Conservation (phyloP, 2,888 invertebrate species). For the Tachina grossa region DNA sequence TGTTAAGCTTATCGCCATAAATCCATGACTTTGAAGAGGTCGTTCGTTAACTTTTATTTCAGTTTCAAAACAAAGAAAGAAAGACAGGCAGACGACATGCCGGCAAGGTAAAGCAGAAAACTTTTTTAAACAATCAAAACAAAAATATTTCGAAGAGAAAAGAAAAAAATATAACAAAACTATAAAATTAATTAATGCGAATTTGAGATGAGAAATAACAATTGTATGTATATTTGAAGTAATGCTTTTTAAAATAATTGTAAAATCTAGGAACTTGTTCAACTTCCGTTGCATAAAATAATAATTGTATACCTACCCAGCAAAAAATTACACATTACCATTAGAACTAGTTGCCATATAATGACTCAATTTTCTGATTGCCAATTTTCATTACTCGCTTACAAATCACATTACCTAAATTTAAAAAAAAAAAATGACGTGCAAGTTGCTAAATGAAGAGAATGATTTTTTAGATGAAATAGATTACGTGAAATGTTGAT, state of each 20-base stretch:
- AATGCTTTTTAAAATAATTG: neutral
- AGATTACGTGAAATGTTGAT: too few species aligned
- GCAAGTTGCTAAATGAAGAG: too few species aligned
- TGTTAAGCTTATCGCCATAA: constrained; percentile 36
- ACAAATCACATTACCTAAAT: too few species aligned
- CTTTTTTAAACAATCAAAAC: neutral
- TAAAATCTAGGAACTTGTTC: constrained; percentile 40
- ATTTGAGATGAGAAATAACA: neutral
- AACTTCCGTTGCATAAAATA: constrained; percentile 40
- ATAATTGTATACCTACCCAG: neutral
- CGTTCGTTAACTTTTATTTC: constrained; percentile 68
- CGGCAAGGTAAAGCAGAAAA: constrained; percentile 12
- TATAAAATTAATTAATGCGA: constrained; percentile 28
- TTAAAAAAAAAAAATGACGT: too few species aligned
- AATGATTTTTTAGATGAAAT: too few species aligned
- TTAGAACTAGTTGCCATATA: too few species aligned
- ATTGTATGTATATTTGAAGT: neutral
- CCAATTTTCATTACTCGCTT: too few species aligned
- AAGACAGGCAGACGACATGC: neutral
- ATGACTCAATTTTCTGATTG: too few species aligned
- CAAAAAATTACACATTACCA: too few species aligned
- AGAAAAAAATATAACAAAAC: constrained; percentile 12
- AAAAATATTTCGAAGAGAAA: constrained; percentile 10
- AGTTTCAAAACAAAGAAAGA: constrained; percentile 30
- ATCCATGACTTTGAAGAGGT: constrained; percentile 67